These are phyloP conservation scores for Coracopsis vasa DNA, from an alignment of 2,113 vertebrate genomes.

Conservation along the genomic window DNA sequence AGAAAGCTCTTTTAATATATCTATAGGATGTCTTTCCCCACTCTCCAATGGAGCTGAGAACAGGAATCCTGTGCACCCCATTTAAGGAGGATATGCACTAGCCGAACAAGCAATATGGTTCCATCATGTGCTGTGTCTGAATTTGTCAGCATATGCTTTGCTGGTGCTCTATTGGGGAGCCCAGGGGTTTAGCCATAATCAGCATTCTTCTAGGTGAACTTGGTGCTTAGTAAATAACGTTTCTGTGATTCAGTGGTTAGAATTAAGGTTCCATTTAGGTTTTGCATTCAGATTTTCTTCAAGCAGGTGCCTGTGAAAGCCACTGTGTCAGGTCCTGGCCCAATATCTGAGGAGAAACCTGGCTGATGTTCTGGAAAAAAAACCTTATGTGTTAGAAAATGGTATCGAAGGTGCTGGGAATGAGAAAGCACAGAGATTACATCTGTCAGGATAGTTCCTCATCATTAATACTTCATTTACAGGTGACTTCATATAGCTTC, in stretches of 20 bases:
- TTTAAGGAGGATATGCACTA: background rate
- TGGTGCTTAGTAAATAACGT: accelerated
- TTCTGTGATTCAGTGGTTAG: accelerated
- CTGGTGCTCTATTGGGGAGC: background rate
- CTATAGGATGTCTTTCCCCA: accelerated
- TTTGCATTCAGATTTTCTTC: background rate
- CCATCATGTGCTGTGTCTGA: background rate
- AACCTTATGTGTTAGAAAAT: background rate
- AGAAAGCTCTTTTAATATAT: background rate
- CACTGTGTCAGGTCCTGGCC: background rate
- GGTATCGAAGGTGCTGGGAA: background rate
- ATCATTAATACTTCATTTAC: background rate
- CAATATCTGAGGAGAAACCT: background rate
- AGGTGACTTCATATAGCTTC: background rate
- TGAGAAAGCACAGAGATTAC: background rate
- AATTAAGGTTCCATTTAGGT: background rate
- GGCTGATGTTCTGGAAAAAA: background rate
- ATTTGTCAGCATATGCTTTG: background rate
- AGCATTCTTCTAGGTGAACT: background rate
- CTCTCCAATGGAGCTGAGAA: background rate
- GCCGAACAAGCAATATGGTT: background rate
- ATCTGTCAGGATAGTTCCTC: background rate
- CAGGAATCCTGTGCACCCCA: accelerated
- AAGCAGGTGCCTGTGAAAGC: background rate
- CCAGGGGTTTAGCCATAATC: accelerated